Conservation (phyloP, 2,797 vertebrate species). For the Pseudopleuronectes americanus region DNA sequence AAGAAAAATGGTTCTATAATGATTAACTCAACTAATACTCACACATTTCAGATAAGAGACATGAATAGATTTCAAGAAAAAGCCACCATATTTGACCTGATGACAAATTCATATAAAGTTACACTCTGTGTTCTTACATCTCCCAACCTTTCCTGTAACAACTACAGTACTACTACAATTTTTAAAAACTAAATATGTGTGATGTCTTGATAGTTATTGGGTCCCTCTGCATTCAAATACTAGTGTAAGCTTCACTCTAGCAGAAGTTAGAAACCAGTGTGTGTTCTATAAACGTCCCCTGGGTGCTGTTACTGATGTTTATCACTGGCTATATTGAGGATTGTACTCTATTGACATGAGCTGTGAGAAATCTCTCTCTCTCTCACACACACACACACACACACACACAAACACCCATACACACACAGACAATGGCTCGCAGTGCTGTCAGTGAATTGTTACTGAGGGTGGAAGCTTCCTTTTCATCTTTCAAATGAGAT, state of each 20-base stretch:
- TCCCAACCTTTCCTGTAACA: not conserved
- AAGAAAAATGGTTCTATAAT: too few relatives aligned
- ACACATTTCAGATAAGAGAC: too few relatives aligned
- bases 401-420: not conserved
- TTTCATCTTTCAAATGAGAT: constrained; percentile 63
- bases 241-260: not conserved
- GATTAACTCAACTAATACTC: too few relatives aligned
- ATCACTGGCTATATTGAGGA: constrained; percentile 9
- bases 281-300: too few relatives aligned
- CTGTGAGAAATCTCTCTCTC: not conserved
- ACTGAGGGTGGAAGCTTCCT: constrained; percentile 34
- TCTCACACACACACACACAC: not conserved
- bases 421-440: constrained; percentile 7
- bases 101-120: not conserved
- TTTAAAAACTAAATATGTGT: not conserved
- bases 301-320: not conserved
- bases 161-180: not conserved
- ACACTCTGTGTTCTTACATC: not conserved
- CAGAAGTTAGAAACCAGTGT: not conserved
- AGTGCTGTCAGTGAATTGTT: constrained; percentile 16
- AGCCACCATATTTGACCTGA: not conserved
- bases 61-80: not conserved
- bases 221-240: not conserved
- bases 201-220: not conserved
- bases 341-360: constrained; percentile 35